These are phyloP conservation scores for Danio jaintianensis DNA, from an alignment of 2,797 vertebrate species.

Conservation along the genomic window DNA sequence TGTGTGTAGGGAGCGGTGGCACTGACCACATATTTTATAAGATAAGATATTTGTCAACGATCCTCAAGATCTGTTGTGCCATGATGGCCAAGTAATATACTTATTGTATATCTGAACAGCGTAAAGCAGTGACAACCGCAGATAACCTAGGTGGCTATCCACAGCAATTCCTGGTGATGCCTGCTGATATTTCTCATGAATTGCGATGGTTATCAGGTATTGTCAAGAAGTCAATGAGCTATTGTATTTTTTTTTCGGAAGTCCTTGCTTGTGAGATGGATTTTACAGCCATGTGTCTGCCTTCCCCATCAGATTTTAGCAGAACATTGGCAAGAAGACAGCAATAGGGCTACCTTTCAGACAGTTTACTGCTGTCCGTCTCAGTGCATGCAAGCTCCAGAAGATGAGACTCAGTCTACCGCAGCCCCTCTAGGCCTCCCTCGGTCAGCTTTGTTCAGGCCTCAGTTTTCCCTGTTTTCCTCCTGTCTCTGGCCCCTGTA, in stretches of 20 bases:
- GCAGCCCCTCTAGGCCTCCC: constrained; percentile 57
- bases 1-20: no score
- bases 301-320: constrained; percentile 66
- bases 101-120: no score
- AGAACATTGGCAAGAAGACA: constrained; percentile 54
- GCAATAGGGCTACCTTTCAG: constrained; percentile 7
- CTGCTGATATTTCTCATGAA: not conserved
- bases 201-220: not conserved
- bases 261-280: constrained; percentile 55
- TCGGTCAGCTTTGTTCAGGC: constrained; percentile 51
- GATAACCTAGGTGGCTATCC: not conserved
- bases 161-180: not conserved
- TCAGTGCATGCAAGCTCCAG: constrained; percentile 5
- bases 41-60: no score
- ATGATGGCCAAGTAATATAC: no score
- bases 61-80: no score
- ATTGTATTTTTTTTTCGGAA: not conserved
- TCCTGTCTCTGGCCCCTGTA: constrained; percentile 76
- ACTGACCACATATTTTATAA: no score
- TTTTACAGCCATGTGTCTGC: constrained; percentile 65
- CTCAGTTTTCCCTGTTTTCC: constrained; percentile 64
- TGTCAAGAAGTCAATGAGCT: not conserved
- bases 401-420: constrained; percentile 4
- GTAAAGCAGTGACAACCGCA: no score
- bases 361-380: constrained; percentile 3